These are phyloP conservation scores for Magallana angulata DNA, from an alignment of 1,140 invertebrate species.

Conservation along the genomic window DNA sequence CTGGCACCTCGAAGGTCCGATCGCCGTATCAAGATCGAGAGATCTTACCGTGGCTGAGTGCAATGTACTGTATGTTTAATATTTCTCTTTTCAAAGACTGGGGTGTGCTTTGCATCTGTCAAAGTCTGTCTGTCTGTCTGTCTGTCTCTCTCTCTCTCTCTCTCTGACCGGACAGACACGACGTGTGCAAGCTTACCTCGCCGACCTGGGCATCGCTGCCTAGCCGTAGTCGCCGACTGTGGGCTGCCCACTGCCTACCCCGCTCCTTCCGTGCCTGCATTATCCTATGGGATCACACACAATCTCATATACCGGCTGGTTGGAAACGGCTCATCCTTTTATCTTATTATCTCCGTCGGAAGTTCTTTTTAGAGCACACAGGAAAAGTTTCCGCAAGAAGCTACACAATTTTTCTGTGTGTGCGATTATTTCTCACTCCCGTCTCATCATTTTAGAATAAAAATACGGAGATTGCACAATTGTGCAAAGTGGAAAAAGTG, in stretches of 20 bases:
- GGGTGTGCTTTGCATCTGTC: too few relatives aligned
- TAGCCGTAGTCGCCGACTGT: slow-evolving; percentile 2
- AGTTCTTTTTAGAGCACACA: not conserved
- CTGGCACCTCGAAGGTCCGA: too few relatives aligned
- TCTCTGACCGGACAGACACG: too few relatives aligned
- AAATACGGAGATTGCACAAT: not conserved
- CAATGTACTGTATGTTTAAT: too few relatives aligned
- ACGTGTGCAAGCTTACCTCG: not conserved
- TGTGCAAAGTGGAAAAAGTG: not conserved
- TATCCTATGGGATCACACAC: not conserved
- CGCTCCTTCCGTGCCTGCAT: not conserved
- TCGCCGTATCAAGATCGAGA: too few relatives aligned
- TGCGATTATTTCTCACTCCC: not conserved
- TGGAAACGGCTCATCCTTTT: not conserved
- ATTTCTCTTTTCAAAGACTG: too few relatives aligned
- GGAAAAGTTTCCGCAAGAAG: slow-evolving; percentile 6
- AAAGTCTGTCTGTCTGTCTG: too few relatives aligned
- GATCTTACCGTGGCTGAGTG: too few relatives aligned
- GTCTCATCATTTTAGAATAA: not conserved
- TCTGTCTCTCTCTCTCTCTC: too few relatives aligned
- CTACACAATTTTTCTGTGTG: not conserved
- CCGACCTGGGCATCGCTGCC: not conserved
- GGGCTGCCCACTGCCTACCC: not conserved
- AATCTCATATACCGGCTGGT: not conserved
- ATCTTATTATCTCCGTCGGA: not conserved